phyloP scores from a whole-genome alignment of 30 jellyfish, hydroid and myxozoan genomes.

The Sanderia malayensis region DNA sequence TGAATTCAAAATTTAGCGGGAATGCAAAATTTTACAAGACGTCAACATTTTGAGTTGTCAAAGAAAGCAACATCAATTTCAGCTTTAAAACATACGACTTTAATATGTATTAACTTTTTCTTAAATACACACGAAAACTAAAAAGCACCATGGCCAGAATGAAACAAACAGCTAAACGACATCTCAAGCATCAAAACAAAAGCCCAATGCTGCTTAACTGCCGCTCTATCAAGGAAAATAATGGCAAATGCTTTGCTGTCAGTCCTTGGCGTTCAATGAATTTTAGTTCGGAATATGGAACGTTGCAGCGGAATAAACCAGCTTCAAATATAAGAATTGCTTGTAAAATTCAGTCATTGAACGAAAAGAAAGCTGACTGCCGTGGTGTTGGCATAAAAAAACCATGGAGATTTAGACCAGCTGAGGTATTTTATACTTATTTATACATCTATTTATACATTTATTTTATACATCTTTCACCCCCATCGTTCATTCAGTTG shows the following conservation, averaged over 20 bases:
- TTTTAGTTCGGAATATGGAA: not conserved
- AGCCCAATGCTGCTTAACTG: conserved; percentile 17
- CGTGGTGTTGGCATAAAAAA: not conserved
- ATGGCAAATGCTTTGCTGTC: not conserved
- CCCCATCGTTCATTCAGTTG: too few species aligned
- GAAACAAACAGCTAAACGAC: conserved; percentile 20
- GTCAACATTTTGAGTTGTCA: too few species aligned
- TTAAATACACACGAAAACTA: too few species aligned
- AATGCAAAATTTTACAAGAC: too few species aligned
- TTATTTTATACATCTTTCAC: too few species aligned
- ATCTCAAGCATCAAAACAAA: conserved; percentile 1
- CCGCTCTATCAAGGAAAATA: not conserved
- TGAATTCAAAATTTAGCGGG: not conserved
- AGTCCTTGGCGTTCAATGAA: conserved; percentile 45
- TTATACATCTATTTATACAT: too few species aligned
- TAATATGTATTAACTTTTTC: too few species aligned
- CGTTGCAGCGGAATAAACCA: not conserved
- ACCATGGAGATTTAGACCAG: conserved; percentile 7
- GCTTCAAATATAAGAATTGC: conserved; percentile 9
- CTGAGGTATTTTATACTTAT: too few species aligned
- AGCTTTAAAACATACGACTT: too few species aligned
- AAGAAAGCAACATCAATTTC: too few species aligned
- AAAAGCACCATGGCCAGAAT: conserved; percentile 33
- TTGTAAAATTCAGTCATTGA: conserved; percentile 6
- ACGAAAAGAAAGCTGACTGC: not conserved